Evolutionary conservation across 2,113 vertebrate species (phyloP), one percentile per base, ranked within the genome.

Genomic region (Monarcha castaneiventris): DNA sequence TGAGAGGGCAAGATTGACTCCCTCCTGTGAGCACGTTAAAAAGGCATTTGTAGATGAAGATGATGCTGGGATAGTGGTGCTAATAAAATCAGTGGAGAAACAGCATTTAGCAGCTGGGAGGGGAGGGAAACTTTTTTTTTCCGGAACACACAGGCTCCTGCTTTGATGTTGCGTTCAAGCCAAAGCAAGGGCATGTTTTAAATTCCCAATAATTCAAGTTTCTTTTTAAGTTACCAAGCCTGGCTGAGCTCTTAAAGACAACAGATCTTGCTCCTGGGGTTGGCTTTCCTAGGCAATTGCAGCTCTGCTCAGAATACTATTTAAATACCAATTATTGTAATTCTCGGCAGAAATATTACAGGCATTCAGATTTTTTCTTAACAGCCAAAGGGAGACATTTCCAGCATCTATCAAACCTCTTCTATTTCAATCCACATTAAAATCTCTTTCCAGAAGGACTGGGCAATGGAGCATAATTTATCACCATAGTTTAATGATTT

Each of bases 281-380:
- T 97, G 96, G 92, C 86, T 96, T 96, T 97, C 90, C 86, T 55
- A 87, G 54, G 94, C 94, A 96, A 87, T 89, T 11, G 13, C 69
- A 90, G 93, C 66, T 94, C 58, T 92, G 86, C 83, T 96, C 92
- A 92, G 94, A 95, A 96, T 92, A 88, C 94, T 96, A 89, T 96
- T 97, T 95, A 97, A 97, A 97, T 96, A 97, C 94, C 95, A 97
- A 96, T 97, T 97, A 97, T 96, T 95, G 84, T 92, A 96, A 97
- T 97, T 97, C 97, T 97, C 89, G 0, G 92, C 94, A 96, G 97
- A 97, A 97, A 96, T 97, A 97, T 97, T 97, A 97, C 93, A 97
- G 83, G 74, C 96, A 90, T 96, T 96, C 90, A 81, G 84, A 84
- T 90, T 89, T 91, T 94, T 84, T 71, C 77, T 94, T 93, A 82